Evolutionary conservation across 2,888 invertebrate species (phyloP), one percentile per base, ranked within the genome.

Genomic region (Drosophila yooni): DNA sequence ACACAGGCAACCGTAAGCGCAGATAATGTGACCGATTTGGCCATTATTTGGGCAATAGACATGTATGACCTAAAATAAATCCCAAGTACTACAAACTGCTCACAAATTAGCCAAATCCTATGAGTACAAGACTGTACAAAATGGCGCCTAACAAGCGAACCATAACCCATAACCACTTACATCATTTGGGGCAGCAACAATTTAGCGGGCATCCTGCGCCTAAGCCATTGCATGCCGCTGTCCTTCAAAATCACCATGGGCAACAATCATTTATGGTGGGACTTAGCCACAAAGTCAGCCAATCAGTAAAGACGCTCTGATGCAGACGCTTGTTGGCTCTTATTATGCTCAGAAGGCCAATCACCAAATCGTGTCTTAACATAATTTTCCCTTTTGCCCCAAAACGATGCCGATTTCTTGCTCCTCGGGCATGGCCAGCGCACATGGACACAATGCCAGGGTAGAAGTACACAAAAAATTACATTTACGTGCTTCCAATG

Each of bases 401-500:
- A 34, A 57, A 56, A 33, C 54, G 46, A 18, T 29, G n/a, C 29
- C 34, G 21, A 15, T 38, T 54, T 58, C 50, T 50, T 54, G 51
- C 36, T 15, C 11, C 11, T 27, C 5, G 33, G 43, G 50, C 69
- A 63, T 18, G 66, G 51, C 62, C 52, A 52, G 38, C 63, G 46
- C 50, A 40, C 69, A 72, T 76, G 81, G 70, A 74, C 81, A 74
- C 77, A 74, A 61, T 64, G 18, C 69, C 75, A 71, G 74, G 57
- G 46, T 65, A 74, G 79, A 70, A 89, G 88, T 74, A 81, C 77
- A 88, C 83, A 86, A 86, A 89, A 89, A 89, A 87, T 87, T 87
- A 89, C 89, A 88, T 89, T 88, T 87, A 87, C 86, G 86, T 87
- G 86, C 86, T 85, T 88, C 86, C 86, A 87, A 87, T 87, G 86